phyloP scores from a whole-genome alignment of 2,797 vertebrate species.

The Enteromius afrohamiltoni region DNA sequence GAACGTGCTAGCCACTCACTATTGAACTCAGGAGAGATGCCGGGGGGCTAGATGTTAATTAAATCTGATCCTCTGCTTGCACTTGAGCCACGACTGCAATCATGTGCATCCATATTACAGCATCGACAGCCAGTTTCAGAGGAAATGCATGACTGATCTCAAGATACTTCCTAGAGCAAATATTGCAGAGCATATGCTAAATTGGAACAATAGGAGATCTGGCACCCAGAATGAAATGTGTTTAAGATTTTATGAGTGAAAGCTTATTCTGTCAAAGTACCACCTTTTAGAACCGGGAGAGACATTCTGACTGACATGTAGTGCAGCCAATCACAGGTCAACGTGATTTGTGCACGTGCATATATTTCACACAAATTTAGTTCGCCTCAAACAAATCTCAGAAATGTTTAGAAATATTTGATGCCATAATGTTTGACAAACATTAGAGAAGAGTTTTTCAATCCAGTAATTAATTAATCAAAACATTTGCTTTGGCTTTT shows the following conservation, averaged over 20 bases:
- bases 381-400: no score
- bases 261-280: not conserved
- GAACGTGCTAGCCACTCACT: not conserved
- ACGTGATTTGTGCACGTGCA: not conserved
- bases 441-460: not conserved
- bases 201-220: slow-evolving; percentile 22
- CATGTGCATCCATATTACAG: slow-evolving; percentile 7
- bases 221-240: slow-evolving; percentile 35
- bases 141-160: not conserved
- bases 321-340: not conserved
- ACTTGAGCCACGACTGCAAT: slow-evolving; percentile 3
- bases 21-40: slow-evolving; percentile 34
- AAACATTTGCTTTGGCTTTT: not conserved
- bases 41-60: slow-evolving; percentile 46
- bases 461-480: slow-evolving; percentile 2
- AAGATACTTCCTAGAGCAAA: not conserved
- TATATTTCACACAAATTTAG: not conserved
- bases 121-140: not conserved
- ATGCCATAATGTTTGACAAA: not conserved
- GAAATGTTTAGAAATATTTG: slow-evolving; percentile 4
- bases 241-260: slow-evolving; percentile 11
- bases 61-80: slow-evolving; percentile 46
- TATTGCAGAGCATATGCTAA: slow-evolving; percentile 26
- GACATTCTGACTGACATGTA: not conserved
- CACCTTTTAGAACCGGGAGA: not conserved